A percentile compares a stretch with the other conserved stretches of the same genome.
These are phyloP conservation scores for Cebus imitator DNA, from an alignment of 2,113 vertebrate genomes.

Conservation along the genomic window DNA sequence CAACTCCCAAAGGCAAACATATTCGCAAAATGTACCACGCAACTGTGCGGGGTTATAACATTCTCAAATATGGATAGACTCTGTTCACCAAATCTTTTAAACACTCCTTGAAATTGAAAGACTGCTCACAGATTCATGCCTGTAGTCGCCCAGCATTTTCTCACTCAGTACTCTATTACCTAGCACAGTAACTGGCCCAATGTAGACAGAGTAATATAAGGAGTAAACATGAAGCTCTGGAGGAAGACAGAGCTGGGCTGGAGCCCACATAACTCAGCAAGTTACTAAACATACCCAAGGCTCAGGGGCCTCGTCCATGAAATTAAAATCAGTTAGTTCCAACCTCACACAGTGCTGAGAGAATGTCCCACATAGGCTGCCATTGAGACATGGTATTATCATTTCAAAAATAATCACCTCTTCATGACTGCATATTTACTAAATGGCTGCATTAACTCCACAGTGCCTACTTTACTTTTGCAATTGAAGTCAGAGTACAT, in stretches of 20 bases:
- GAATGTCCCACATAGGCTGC: background rate
- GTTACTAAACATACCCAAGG: background rate
- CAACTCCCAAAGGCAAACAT: background rate
- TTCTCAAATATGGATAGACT: background rate
- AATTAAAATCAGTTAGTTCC: background rate
- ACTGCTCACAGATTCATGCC: background rate
- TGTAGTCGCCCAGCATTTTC: background rate
- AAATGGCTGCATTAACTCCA: background rate
- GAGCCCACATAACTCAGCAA: background rate
- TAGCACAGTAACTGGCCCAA: background rate
- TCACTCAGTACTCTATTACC: background rate
- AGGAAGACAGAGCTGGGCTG: background rate
- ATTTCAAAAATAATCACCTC: background rate
- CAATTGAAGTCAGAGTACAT: background rate
- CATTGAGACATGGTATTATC: background rate
- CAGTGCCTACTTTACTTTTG: background rate
- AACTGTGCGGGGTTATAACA: background rate
- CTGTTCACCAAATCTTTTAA: background rate
- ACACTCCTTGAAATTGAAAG: background rate
- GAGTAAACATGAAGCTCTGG: background rate
- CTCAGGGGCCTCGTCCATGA: background rate
- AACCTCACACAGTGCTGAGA: background rate
- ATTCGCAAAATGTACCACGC: fast-evolving
- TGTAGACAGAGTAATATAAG: fast-evolving
- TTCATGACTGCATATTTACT: background rate